These are phyloP conservation scores for Cephus runcator DNA, from an alignment of 2,888 invertebrate genomes.

Conservation along the genomic window DNA sequence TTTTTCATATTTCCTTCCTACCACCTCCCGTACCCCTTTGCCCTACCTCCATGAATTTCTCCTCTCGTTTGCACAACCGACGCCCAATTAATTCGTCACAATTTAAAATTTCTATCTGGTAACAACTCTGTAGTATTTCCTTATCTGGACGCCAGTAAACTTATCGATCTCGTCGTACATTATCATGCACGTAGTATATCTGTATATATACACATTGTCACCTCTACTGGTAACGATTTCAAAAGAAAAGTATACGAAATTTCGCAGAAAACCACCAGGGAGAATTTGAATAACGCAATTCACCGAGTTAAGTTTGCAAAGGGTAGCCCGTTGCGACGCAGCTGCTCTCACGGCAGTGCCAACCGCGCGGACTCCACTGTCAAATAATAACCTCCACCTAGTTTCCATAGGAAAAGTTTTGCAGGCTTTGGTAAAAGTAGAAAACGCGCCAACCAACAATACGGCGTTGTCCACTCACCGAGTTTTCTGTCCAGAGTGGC, in stretches of 20 bases:
- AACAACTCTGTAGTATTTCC: not conserved
- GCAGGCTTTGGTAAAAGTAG: constrained; percentile 25
- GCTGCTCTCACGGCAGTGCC: not conserved
- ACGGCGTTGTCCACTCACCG: constrained; percentile 40
- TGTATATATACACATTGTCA: not conserved
- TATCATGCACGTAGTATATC: too few species aligned
- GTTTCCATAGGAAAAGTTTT: constrained; percentile 45
- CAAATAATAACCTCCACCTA: constrained; percentile 51
- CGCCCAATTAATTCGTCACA: not conserved
- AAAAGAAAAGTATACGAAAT: not conserved
- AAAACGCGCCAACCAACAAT: constrained; percentile 35
- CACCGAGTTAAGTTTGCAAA: constrained; percentile 50
- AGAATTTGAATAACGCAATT: constrained; percentile 57
- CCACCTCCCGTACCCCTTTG: not conserved
- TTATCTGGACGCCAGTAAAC: not conserved
- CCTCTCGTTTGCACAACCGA: not conserved
- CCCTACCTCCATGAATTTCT: not conserved
- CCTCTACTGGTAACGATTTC: constrained; percentile 13
- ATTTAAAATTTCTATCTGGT: not conserved
- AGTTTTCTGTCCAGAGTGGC: constrained; percentile 33
- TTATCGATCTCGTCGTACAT: not conserved
- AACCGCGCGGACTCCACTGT: constrained; percentile 23
- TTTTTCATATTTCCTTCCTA: not conserved
- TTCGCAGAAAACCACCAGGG: constrained; percentile 6
- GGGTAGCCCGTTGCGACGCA: constrained; percentile 37